These are phyloP conservation scores for Malaclemys terrapin DNA, from an alignment of 2,113 vertebrate species.

Conservation along the genomic window DNA sequence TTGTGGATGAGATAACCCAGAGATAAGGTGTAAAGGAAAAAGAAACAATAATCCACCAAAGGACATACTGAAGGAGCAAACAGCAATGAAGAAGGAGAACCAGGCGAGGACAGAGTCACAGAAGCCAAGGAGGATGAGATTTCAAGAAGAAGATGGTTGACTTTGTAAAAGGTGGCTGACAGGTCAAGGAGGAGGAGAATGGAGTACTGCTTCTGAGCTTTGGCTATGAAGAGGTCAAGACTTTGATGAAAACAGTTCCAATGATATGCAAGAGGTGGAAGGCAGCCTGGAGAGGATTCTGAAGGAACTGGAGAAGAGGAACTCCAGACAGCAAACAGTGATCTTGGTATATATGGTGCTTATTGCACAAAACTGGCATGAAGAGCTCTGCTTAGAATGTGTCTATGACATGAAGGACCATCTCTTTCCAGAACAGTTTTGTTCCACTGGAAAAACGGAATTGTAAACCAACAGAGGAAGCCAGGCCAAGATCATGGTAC, in stretches of 20 bases:
- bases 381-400: fast-evolving
- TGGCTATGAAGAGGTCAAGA: too few species aligned
- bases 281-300: neutral
- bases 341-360: neutral
- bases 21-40: neutral
- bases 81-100: neutral
- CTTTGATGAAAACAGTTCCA: too few species aligned
- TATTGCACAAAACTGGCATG: fast-evolving
- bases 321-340: neutral
- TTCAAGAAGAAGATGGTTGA: neutral
- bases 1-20: neutral
- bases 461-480: constrained; percentile 42
- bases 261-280: neutral
- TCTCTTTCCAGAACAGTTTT: neutral
- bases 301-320: neutral
- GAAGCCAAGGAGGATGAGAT: neutral
- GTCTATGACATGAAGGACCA: neutral
- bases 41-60: neutral
- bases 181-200: neutral
- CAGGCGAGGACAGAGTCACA: fast-evolving
- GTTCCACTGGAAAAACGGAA: neutral
- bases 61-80: neutral
- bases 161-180: neutral
- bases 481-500: neutral
- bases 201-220: too few species aligned